Evolutionary conservation across 2,113 vertebrate genomes (phyloP).

Genomic region (Poeciliopsis turrubarensis): DNA sequence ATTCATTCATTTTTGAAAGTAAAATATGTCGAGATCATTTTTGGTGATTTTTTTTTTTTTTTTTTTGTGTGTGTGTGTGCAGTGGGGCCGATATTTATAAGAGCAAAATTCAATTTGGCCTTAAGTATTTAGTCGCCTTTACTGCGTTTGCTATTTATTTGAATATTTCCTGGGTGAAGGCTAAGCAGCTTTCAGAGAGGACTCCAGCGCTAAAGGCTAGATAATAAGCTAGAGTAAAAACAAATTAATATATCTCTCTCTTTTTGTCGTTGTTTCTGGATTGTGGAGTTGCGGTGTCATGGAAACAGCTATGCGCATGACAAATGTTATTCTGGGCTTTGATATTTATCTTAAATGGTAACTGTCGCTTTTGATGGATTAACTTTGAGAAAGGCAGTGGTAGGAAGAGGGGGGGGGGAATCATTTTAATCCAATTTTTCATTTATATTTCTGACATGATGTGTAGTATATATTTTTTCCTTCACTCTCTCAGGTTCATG

Average conservation of each 20-base stretch:
- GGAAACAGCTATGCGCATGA: conserved; percentile 59
- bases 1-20: conserved; percentile 16
- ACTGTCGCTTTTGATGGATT: conserved; percentile 42
- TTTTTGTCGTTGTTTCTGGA: conserved; percentile 19
- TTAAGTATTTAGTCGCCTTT: conserved; percentile 36
- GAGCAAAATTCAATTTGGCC: conserved; percentile 38
- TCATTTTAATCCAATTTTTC: conserved; percentile 22
- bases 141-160: conserved; percentile 60
- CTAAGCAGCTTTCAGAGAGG: conserved; percentile 29
- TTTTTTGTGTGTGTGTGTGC: background rate
- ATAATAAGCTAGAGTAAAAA: conserved; percentile 27
- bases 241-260: background rate
- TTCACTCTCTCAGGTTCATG: conserved; percentile 82
- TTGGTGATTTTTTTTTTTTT: conserved; percentile 31
- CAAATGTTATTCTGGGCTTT: conserved; percentile 43
- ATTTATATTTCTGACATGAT: conserved; percentile 51
- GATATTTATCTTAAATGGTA: conserved; percentile 59
- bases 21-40: background rate
- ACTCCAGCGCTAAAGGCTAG: conserved; percentile 32
- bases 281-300: conserved; percentile 50
- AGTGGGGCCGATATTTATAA: conserved; percentile 42
- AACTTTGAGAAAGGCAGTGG: conserved; percentile 12
- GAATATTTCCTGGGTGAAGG: conserved; percentile 49
- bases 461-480: conserved; percentile 67
- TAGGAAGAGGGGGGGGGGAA: background rate